phyloP scores from a whole-genome alignment of 2,113 vertebrate genomes.

The Passer montanus region DNA sequence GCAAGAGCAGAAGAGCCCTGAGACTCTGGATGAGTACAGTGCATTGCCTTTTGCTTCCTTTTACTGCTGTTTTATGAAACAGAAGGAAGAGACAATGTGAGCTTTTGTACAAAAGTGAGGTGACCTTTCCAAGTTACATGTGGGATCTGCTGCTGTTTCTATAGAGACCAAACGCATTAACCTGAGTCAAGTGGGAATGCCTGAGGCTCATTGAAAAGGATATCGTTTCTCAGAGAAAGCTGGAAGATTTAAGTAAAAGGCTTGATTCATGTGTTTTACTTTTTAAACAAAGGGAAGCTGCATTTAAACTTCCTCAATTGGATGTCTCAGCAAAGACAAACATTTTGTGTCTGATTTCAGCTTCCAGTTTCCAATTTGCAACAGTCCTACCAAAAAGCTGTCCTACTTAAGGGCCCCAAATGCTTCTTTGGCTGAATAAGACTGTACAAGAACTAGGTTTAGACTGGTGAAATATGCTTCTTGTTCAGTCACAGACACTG shows the following conservation, averaged over 20 bases:
- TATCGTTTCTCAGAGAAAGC: constrained; percentile 62
- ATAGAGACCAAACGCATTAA: constrained; percentile 75
- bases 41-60: constrained; percentile 32
- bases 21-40: neutral
- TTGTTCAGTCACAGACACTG: neutral
- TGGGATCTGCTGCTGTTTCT: constrained; percentile 71
- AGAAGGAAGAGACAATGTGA: constrained; percentile 58
- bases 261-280: constrained; percentile 49
- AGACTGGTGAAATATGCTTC: neutral
- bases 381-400: neutral
- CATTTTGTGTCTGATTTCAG: neutral
- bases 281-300: constrained; percentile 10
- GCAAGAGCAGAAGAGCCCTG: constrained; percentile 33
- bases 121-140: constrained; percentile 73
- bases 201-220: constrained; percentile 60
- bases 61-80: neutral
- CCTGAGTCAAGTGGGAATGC: constrained; percentile 70
- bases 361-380: neutral
- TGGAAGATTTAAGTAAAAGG: constrained; percentile 44
- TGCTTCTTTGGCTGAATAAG: neutral
- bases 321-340: neutral
- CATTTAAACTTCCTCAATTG: constrained; percentile 1
- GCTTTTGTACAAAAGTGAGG: constrained; percentile 72
- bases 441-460: neutral
- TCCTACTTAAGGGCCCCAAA: neutral